Evolutionary conservation across 2,797 vertebrate species (phyloP).

Genomic region (Pygocentrus nattereri): DNA sequence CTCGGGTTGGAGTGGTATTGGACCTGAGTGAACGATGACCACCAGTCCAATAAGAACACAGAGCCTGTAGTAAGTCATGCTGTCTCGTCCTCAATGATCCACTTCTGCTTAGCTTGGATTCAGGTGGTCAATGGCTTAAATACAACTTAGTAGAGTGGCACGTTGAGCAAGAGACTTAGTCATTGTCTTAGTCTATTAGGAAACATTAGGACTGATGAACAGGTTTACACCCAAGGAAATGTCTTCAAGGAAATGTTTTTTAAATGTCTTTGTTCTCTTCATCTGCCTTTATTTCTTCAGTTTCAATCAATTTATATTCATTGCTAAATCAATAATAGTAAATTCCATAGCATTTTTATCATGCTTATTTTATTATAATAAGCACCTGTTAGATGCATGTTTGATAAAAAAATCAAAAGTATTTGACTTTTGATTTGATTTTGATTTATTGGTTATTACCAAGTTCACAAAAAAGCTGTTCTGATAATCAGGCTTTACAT

Average conservation of each 20-base stretch:
- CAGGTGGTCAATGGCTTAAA: slow-evolving; percentile 31
- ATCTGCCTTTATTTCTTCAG: too few relatives aligned
- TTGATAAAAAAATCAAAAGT: too few relatives aligned
- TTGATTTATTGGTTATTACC: too few relatives aligned
- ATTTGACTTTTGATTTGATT: too few relatives aligned
- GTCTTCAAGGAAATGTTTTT: background rate
- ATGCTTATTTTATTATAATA: too few relatives aligned
- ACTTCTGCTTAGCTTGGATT: background rate
- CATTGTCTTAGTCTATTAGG: background rate
- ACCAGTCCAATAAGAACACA: slow-evolving; percentile 33
- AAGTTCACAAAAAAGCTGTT: too few relatives aligned
- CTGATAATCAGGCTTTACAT: too few relatives aligned
- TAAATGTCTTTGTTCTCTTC: background rate
- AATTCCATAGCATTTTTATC: too few relatives aligned
- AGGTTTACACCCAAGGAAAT: background rate
- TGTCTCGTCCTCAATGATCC: background rate
- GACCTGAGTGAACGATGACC: slow-evolving; percentile 4
- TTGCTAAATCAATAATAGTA: too few relatives aligned
- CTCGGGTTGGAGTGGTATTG: background rate
- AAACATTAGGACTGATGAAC: background rate
- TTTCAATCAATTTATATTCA: too few relatives aligned
- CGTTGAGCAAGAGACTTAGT: slow-evolving; percentile 30
- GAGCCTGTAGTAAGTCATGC: slow-evolving; percentile 6
- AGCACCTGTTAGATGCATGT: too few relatives aligned
- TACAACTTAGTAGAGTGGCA: slow-evolving; percentile 11